A percentile compares a stretch with the other conserved stretches of the same genome.
These are phyloP conservation scores for Phaetusa simplex DNA, from an alignment of 2,113 vertebrate genomes.

Conservation along the genomic window DNA sequence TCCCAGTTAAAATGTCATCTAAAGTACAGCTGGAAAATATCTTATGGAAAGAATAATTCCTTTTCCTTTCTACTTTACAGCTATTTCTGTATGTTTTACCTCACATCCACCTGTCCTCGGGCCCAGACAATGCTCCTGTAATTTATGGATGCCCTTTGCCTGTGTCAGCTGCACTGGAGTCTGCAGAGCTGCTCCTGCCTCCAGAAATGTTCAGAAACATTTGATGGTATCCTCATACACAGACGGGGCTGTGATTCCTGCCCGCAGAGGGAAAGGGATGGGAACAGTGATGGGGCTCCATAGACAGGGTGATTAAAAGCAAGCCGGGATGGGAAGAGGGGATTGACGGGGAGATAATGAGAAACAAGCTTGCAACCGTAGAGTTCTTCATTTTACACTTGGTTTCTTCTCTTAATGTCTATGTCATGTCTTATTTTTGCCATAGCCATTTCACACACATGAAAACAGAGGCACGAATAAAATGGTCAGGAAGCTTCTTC, in stretches of 20 bases:
- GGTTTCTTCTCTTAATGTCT: not conserved
- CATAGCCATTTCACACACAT: not conserved
- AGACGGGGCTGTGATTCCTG: not conserved
- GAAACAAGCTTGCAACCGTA: not conserved
- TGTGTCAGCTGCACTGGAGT: not conserved
- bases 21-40: not conserved
- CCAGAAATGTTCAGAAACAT: not conserved
- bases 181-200: not conserved
- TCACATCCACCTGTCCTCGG: not conserved
- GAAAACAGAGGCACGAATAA: not conserved
- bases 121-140: not conserved
- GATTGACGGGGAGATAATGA: not conserved
- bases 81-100: not conserved
- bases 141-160: slow-evolving; percentile 9
- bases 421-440: not conserved
- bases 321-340: not conserved
- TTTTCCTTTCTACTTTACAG: not conserved
- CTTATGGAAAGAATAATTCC: not conserved
- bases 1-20: not conserved
- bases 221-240: not conserved
- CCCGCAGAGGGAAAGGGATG: not conserved
- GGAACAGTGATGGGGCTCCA: not conserved
- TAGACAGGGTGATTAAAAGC: not conserved
- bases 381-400: not conserved
- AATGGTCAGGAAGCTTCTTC: not conserved